Evolutionary conservation across 2,888 invertebrate species (phyloP).

Genomic region (Hofmannophila pseudospretella): DNA sequence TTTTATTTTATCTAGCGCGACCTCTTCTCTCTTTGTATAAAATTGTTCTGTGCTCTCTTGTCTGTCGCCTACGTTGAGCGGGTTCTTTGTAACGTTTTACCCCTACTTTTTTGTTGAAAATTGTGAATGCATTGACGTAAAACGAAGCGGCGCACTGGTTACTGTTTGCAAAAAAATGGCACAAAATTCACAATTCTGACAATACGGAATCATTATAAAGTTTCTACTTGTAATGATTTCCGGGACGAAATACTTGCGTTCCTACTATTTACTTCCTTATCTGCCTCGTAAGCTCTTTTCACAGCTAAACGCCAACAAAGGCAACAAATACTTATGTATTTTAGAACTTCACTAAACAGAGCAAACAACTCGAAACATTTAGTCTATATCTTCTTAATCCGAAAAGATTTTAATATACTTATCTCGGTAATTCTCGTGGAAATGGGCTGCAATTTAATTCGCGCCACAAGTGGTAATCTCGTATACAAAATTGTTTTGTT

Average conservation of each 20-base stretch:
- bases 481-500: slow-evolving; percentile 23
- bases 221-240: too few species aligned
- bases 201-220: too few species aligned
- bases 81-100: neutral
- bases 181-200: too few species aligned
- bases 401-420: neutral
- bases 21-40: slow-evolving; percentile 12
- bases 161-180: too few species aligned
- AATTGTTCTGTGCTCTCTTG: neutral
- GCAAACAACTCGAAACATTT: too few species aligned
- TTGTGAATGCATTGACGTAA: neutral
- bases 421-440: neutral
- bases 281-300: too few species aligned
- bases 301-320: too few species aligned
- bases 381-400: neutral
- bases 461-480: neutral
- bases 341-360: too few species aligned
- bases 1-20: slow-evolving; percentile 23
- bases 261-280: too few species aligned
- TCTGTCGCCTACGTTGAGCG: neutral
- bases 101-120: neutral
- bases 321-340: too few species aligned
- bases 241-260: too few species aligned
- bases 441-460: neutral
- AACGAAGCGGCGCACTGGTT: neutral